Conservation (phyloP, 2,113 vertebrate species). For the Isurus oxyrinchus region DNA sequence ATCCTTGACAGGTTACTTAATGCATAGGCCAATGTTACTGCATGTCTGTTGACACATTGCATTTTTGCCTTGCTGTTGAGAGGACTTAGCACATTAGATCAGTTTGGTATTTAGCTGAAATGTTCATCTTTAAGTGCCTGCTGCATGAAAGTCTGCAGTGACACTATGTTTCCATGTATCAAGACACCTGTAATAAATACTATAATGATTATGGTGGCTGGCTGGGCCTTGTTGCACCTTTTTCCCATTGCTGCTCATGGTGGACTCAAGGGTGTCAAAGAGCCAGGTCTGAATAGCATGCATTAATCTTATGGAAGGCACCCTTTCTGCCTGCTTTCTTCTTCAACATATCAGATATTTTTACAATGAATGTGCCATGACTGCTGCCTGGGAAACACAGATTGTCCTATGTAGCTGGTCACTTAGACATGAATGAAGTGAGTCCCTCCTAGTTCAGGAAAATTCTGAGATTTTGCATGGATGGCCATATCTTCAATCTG, state of each 20-base stretch:
- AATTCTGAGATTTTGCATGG: not conserved
- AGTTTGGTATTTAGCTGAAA: not conserved
- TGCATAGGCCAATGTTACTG: not conserved
- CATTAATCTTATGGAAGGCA: not conserved
- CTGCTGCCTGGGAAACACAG: not conserved
- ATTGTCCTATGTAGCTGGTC: not conserved
- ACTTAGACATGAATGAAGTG: not conserved
- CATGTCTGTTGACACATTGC: not conserved
- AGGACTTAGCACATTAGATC: not conserved
- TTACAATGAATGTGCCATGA: not conserved
- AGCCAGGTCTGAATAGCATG: too few relatives aligned
- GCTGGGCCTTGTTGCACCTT: not conserved
- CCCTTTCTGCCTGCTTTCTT: not conserved
- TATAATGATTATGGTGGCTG: not conserved
- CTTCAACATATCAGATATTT: not conserved
- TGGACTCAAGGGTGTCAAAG: not conserved
- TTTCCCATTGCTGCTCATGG: not conserved
- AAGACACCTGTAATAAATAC: not conserved
- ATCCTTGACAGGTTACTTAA: too few relatives aligned
- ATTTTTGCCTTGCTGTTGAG: not conserved
- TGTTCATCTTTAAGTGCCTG: not conserved
- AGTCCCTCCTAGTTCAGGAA: not conserved
- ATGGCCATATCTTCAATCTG: not conserved
- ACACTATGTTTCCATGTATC: not conserved
- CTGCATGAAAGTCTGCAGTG: too few relatives aligned